Evolutionary conservation across 2,113 vertebrate species (phyloP).

Genomic region (Labrus mixtus): DNA sequence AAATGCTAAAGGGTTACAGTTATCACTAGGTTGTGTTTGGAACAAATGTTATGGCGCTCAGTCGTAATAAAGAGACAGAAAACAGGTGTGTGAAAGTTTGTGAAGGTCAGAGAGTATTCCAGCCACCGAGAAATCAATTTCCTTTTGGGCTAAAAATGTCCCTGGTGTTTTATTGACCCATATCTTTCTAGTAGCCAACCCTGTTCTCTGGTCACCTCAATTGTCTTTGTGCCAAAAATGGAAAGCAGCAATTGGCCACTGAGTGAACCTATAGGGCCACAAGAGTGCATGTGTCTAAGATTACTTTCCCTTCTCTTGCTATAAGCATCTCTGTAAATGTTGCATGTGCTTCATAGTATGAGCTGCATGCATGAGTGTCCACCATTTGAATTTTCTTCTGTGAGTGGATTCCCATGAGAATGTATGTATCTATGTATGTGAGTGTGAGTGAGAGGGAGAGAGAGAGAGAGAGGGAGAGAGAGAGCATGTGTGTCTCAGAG

Average conservation of each 20-base stretch:
- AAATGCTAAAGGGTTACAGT: slow-evolving; percentile 22
- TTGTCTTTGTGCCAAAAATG: slow-evolving; percentile 50
- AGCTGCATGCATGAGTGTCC: slow-evolving; percentile 21
- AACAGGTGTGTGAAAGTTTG: slow-evolving; percentile 36
- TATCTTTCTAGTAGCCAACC: slow-evolving; percentile 72
- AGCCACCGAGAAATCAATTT: slow-evolving; percentile 76
- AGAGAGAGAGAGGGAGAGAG: background rate
- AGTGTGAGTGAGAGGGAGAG: background rate
- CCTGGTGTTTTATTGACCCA: slow-evolving; percentile 80
- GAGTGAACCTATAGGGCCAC: background rate
- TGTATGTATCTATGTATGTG: slow-evolving; percentile 14
- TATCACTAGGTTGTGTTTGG: slow-evolving; percentile 30
- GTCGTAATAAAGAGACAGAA: slow-evolving; percentile 58
- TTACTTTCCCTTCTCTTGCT: background rate
- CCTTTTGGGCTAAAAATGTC: slow-evolving; percentile 69
- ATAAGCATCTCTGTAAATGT: background rate
- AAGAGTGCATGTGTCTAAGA: slow-evolving; percentile 14
- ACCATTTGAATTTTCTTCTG: slow-evolving; percentile 22
- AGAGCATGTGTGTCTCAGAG: slow-evolving; percentile 33
- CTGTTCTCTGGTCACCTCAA: slow-evolving; percentile 53
- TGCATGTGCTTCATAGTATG: slow-evolving; percentile 22
- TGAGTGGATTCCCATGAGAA: slow-evolving; percentile 6
- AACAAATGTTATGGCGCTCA: slow-evolving; percentile 58
- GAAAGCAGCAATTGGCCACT: slow-evolving; percentile 28
- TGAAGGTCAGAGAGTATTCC: slow-evolving; percentile 74